Percentiles rank a stretch among this genome's conserved stretches.
Conservation (phyloP, 2,888 invertebrate species). For the Nysson spinosus region DNA sequence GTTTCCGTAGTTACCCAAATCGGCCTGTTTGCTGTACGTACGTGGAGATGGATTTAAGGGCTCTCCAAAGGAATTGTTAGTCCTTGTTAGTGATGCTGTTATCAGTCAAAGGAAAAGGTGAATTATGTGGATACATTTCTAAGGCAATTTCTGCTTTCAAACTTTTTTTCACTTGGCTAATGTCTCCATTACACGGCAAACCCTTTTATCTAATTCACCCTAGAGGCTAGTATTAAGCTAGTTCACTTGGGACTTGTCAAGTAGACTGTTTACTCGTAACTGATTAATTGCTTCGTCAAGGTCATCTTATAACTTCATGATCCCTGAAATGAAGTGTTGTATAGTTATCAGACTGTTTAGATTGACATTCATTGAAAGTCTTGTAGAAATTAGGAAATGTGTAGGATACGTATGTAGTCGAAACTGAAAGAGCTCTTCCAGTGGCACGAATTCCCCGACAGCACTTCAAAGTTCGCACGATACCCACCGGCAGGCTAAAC, state of each 20-base stretch:
- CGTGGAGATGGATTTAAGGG: conserved; percentile 4
- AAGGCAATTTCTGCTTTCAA: too few species aligned
- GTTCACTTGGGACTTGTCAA: background rate
- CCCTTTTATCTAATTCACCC: background rate
- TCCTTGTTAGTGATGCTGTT: conserved; percentile 1
- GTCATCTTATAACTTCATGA: too few species aligned
- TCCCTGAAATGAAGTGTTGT: too few species aligned
- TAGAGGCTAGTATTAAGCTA: background rate
- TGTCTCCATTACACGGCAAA: too few species aligned
- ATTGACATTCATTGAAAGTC: too few species aligned
- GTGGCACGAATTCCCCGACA: conserved; percentile 21
- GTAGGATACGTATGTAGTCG: background rate
- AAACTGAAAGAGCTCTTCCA: conserved; percentile 5
- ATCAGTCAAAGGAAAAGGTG: too few species aligned
- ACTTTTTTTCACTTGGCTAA: too few species aligned
- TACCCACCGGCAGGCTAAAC: conserved; percentile 39
- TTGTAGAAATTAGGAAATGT: too few species aligned
- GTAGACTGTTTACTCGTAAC: background rate
- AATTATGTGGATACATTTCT: too few species aligned
- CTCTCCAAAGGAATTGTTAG: conserved; percentile 4
- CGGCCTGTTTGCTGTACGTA: conserved; percentile 12
- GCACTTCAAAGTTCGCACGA: conserved; percentile 30
- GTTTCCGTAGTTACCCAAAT: conserved; percentile 40
- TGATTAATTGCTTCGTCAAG: too few species aligned
- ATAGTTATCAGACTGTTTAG: too few species aligned